A percentile compares a stretch with the other conserved stretches of the same genome.
Evolutionary conservation across 2,797 vertebrate species (phyloP).

Genomic region (Benthosema pterotum): DNA sequence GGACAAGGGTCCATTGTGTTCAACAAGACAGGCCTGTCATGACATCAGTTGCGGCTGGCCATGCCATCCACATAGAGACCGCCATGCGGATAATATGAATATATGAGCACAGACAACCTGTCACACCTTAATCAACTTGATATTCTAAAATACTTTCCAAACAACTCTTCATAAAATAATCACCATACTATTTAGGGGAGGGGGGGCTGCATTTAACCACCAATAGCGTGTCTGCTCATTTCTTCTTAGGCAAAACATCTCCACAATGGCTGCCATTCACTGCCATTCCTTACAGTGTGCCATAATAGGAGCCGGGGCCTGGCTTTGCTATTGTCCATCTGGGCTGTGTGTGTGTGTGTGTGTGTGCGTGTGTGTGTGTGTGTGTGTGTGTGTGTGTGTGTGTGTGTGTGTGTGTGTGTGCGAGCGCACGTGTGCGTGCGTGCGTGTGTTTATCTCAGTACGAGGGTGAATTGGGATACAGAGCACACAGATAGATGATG

Average conservation of each 20-base stretch:
- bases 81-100: conserved; percentile 23
- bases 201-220: conserved; percentile 3
- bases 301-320: conserved; percentile 71
- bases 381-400: conserved; percentile 57
- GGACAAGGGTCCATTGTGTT: conserved; percentile 70
- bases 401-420: no score
- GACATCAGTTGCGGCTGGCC: conserved; percentile 71
- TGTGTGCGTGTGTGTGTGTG: no score
- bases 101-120: no score
- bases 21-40: conserved; percentile 42
- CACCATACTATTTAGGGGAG: not conserved
- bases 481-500: conserved; percentile 60
- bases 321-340: conserved; percentile 63
- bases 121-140: not conserved
- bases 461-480: conserved; percentile 42
- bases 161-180: conserved; percentile 1
- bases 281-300: conserved; percentile 49
- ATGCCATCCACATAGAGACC: conserved; percentile 43
- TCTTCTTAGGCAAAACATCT: conserved; percentile 40
- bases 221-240: conserved; percentile 17
- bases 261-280: conserved; percentile 75
- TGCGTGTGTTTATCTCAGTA: conserved; percentile 62
- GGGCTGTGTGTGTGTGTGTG: no score
- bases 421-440: conserved; percentile 51
- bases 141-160: not conserved